These are phyloP conservation scores for Alcedo atthis DNA, from an alignment of 2,797 vertebrate species.

Conservation along the genomic window DNA sequence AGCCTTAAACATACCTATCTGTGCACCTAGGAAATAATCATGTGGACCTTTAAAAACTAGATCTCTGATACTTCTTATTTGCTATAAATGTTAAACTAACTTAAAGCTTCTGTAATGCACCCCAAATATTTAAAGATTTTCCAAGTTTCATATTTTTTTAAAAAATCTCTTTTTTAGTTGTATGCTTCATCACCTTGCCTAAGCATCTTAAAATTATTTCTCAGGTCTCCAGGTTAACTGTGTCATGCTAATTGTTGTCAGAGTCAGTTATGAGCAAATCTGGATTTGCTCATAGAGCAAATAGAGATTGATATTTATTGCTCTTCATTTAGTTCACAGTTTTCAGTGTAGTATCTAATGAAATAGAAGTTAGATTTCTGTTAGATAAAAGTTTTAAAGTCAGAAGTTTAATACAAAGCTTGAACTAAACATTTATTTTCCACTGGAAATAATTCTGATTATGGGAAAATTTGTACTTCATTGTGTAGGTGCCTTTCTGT, in stretches of 20 bases:
- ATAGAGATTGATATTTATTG: background rate
- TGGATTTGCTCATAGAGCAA: background rate
- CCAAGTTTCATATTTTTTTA: background rate
- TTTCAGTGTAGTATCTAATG: background rate
- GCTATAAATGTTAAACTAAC: background rate
- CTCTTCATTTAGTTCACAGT: background rate
- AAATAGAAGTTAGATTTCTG: background rate
- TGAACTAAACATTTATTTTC: background rate
- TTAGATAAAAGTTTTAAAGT: background rate
- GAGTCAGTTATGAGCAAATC: background rate
- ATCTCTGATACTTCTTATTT: rapidly evolving
- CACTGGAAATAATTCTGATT: background rate
- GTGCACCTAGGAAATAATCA: background rate
- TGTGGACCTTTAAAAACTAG: background rate
- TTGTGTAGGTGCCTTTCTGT: background rate
- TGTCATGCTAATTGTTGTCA: background rate
- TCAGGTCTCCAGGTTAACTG: background rate
- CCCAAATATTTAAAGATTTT: background rate
- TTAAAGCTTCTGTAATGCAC: background rate
- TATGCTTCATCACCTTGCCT: background rate
- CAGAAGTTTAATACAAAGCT: background rate
- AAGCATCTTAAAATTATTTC: background rate
- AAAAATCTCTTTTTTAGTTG: background rate
- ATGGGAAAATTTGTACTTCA: background rate
- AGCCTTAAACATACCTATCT: background rate